Conservation (phyloP, 2,888 invertebrate genomes). For the Athrips mouffetella region DNA sequence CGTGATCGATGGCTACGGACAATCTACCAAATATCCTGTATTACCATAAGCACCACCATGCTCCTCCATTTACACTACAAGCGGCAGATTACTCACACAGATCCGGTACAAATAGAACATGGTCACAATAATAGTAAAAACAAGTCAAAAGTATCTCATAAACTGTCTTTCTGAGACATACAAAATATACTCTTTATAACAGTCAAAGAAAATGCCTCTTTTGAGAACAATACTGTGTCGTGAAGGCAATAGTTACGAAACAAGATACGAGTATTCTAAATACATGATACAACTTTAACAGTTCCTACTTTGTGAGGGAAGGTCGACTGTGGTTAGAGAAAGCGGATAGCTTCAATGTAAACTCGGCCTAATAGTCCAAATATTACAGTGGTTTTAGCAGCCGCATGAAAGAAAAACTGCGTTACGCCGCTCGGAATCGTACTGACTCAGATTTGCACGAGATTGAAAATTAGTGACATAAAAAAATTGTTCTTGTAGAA, state of each 20-base stretch:
- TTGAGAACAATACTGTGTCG: background rate
- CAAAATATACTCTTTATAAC: background rate
- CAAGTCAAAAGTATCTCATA: conserved; percentile 6
- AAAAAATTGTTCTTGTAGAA: too few species aligned
- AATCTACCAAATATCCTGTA: too few species aligned
- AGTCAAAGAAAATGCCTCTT: too few species aligned
- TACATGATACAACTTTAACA: background rate
- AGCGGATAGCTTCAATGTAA: conserved; percentile 59
- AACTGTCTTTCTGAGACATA: background rate
- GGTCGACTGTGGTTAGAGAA: conserved; percentile 50
- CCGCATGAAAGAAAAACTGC: conserved; percentile 60
- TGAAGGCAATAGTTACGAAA: background rate
- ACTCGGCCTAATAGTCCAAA: conserved; percentile 40
- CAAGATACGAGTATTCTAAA: background rate
- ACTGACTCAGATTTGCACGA: conserved; percentile 1
- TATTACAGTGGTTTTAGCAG: conserved; percentile 61
- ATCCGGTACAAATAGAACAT: conserved; percentile 59
- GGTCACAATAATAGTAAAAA: conserved; percentile 31
- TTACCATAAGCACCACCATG: conserved; percentile 57
- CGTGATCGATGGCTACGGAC: too few species aligned
- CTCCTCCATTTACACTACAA: conserved; percentile 71
- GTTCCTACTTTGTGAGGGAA: background rate
- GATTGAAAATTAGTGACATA: background rate
- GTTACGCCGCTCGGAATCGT: conserved; percentile 23
- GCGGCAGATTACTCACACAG: conserved; percentile 69